Base-by-base conservation (phyloP, 2,797 vertebrate genomes). In the Onychomys torridus region DNA sequence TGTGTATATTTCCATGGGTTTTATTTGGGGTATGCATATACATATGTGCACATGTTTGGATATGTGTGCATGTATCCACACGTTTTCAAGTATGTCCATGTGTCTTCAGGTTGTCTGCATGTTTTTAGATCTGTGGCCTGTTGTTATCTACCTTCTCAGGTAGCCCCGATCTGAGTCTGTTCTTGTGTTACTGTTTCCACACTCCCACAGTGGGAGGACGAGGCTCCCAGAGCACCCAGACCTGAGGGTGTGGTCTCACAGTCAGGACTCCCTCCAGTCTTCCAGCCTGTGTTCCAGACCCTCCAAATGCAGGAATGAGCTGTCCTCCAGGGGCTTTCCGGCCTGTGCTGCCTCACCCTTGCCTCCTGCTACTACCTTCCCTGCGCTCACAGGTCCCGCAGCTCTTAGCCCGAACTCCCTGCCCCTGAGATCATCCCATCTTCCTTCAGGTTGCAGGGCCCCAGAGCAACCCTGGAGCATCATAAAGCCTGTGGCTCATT, bases 341-440 rank as follows among this genome's bases (percentile, higher is more conserved):
- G 10, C 79, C 65, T 29, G 77, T 37, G 7, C 55, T 37, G 7
- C 55, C n/a, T 37, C 4, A 0, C 2, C 1, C 10, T 34, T 6
- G 11, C n/a, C 69, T 25, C 37, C 63, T 17, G 10, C 0, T 12
- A 4, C 5, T 37, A 16, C 19, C 63, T 85, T 8, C 23, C n/a
- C 61, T 49, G 76, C 6, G 88, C 55, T 4, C 34, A 19, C 49
- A 49, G 67, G 59, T 29, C 43, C 14, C 9, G 14, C 12, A 6
- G 27, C 2, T 19, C n/a, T 49, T 2, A 2, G 43, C 0, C 0
- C 0, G 23, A n/a, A 34, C 2, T 12, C 76, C 37, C 37, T 27
- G 21, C 77, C 19, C 10, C 17, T 49, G 21, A 27, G 34, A n/a
- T 37, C 0, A 0, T 14, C 52, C 32, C 0, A 43, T 40, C 25